phyloP scores from a whole-genome alignment of 2,888 invertebrate genomes.

The Pherbina coryleti region DNA sequence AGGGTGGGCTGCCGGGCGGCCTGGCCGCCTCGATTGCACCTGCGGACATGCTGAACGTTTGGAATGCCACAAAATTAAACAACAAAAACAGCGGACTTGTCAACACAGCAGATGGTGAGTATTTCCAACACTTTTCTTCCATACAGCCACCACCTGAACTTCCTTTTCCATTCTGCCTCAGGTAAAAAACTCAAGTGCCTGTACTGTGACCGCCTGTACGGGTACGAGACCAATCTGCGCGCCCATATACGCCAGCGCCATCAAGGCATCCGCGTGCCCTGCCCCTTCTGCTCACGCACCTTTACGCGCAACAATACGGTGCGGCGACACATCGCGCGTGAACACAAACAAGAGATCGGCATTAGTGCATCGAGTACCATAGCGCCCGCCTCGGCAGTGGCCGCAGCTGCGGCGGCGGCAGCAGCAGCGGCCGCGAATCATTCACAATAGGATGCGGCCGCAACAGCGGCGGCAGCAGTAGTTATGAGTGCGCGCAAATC shows the following conservation, averaged over 20 bases:
- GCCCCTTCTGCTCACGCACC: constrained; percentile 90
- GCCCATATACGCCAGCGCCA: constrained; percentile 93
- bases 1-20: constrained; percentile 65
- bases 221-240: constrained; percentile 91
- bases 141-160: neutral
- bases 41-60: constrained; percentile 73
- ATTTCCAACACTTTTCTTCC: neutral
- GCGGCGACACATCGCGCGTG: constrained; percentile 89
- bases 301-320: constrained; percentile 95
- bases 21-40: constrained; percentile 70
- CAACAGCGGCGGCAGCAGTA: constrained; percentile 68
- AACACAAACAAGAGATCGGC: constrained; percentile 79
- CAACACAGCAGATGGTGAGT: constrained; percentile 85
- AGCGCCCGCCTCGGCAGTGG: constrained; percentile 62
- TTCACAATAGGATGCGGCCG: constrained; percentile 69
- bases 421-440: constrained; percentile 67
- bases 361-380: constrained; percentile 53
- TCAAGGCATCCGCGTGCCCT: constrained; percentile 91
- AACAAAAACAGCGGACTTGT: constrained; percentile 83
- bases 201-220: constrained; percentile 91
- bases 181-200: constrained; percentile 93
- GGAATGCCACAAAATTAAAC: constrained; percentile 76
- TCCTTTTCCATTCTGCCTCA: constrained; percentile 63
- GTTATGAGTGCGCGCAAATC: constrained; percentile 65
- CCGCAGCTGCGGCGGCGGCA: constrained; percentile 61